These are phyloP conservation scores for Mesochorus sp. DNA, from an alignment of 2,888 invertebrate genomes.

Conservation along the genomic window DNA sequence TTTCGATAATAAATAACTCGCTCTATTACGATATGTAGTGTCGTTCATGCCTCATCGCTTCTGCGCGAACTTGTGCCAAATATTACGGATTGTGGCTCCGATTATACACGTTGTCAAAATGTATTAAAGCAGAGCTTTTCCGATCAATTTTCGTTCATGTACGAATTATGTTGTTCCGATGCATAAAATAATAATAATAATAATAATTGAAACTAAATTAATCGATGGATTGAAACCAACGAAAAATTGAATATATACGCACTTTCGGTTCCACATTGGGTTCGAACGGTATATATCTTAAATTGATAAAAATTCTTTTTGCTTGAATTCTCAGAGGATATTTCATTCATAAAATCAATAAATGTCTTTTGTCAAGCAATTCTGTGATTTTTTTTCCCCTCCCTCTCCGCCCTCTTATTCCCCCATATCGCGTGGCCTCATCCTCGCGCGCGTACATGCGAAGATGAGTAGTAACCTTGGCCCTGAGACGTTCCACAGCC, in stretches of 20 bases:
- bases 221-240: too few species aligned
- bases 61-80: conserved; percentile 28
- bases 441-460: conserved; percentile 60
- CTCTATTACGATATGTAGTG: conserved; percentile 17
- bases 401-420: conserved; percentile 54
- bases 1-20: conserved; percentile 61
- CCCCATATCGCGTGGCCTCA: conserved; percentile 47
- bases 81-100: conserved; percentile 1
- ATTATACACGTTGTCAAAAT: too few species aligned
- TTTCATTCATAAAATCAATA: conserved; percentile 40
- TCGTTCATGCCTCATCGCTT: not conserved
- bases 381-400: conserved; percentile 58
- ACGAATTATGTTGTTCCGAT: too few species aligned
- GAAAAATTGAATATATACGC: too few species aligned
- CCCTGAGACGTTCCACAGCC: conserved; percentile 68
- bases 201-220: too few species aligned
- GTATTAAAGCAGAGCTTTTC: too few species aligned
- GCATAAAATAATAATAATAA: too few species aligned
- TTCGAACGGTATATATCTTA: not conserved
- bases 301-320: not conserved
- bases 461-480: conserved; percentile 74
- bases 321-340: not conserved
- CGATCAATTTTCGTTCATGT: too few species aligned
- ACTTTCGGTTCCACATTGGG: too few species aligned
- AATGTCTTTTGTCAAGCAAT: conserved; percentile 60